These are phyloP conservation scores for Cotesia glomerata DNA, from an alignment of 1,140 invertebrate species.

Conservation along the genomic window DNA sequence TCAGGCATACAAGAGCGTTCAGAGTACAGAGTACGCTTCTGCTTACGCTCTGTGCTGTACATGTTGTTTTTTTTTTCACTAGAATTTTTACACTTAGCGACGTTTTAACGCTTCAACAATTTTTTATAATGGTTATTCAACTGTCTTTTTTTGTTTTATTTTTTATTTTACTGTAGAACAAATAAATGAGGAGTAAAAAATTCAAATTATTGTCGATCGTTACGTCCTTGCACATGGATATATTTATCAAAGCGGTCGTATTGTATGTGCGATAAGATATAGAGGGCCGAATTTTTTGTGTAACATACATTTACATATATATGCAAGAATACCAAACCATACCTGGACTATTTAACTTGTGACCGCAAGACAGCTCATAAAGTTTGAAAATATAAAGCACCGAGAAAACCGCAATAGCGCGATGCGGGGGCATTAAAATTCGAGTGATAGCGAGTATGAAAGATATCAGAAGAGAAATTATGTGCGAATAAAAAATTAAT, in stretches of 20 bases:
- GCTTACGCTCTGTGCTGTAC: not conserved
- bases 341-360: not conserved
- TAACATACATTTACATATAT: not conserved
- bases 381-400: not conserved
- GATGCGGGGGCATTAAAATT: not conserved
- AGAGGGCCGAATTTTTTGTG: not conserved
- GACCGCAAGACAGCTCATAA: not conserved
- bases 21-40: not conserved
- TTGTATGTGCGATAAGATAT: not conserved
- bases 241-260: not conserved
- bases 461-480: not conserved
- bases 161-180: not conserved
- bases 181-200: not conserved
- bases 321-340: no score
- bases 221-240: not conserved
- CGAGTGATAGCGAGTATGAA: not conserved
- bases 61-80: conserved; percentile 2
- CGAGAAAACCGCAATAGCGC: not conserved
- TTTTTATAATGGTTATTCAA: conserved; percentile 5
- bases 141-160: not conserved
- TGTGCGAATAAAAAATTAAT: not conserved
- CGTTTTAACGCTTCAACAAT: conserved; percentile 21
- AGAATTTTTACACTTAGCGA: conserved; percentile 7
- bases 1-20: not conserved
- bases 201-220: not conserved